phyloP scores from a whole-genome alignment of 2,113 vertebrate species.

The Amblyopsis rosae region DNA sequence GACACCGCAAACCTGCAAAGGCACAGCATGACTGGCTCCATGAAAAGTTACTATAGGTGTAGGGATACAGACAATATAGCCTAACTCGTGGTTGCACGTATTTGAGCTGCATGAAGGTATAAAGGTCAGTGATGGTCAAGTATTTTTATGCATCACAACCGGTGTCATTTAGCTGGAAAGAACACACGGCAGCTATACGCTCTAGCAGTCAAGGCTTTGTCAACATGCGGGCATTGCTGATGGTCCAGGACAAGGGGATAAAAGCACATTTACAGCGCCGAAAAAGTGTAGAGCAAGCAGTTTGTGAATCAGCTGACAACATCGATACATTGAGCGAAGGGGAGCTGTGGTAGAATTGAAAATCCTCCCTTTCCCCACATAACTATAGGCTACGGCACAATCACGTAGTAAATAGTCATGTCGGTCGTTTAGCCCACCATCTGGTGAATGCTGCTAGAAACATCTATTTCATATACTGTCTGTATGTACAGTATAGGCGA shows the following conservation, averaged over 20 bases:
- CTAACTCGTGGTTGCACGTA: not conserved
- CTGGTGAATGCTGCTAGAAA: too few species aligned
- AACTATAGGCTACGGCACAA: constrained; percentile 3
- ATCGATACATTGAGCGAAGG: constrained; percentile 1
- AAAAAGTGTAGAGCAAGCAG: constrained; percentile 66
- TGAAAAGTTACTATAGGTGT: not conserved
- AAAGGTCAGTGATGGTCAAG: not conserved
- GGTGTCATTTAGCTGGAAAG: constrained; percentile 5
- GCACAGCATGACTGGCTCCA: not conserved
- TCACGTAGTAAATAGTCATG: not conserved
- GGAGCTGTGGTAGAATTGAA: not conserved
- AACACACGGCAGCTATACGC: not conserved
- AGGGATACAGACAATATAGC: not conserved
- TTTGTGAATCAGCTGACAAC: constrained; percentile 64
- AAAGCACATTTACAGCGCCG: constrained; percentile 13
- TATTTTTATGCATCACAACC: constrained; percentile 20
- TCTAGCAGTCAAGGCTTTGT: constrained; percentile 46
- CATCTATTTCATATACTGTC: not conserved
- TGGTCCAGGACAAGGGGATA: constrained; percentile 39
- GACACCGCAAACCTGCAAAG: too few species aligned
- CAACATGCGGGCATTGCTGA: constrained; percentile 45
- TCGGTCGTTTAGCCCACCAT: not conserved
- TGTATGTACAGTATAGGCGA: not conserved
- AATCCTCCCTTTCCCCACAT: constrained; percentile 8
- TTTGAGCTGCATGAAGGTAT: not conserved